Base-by-base conservation (phyloP, 2,113 vertebrate species). In the Trichechus manatus region DNA sequence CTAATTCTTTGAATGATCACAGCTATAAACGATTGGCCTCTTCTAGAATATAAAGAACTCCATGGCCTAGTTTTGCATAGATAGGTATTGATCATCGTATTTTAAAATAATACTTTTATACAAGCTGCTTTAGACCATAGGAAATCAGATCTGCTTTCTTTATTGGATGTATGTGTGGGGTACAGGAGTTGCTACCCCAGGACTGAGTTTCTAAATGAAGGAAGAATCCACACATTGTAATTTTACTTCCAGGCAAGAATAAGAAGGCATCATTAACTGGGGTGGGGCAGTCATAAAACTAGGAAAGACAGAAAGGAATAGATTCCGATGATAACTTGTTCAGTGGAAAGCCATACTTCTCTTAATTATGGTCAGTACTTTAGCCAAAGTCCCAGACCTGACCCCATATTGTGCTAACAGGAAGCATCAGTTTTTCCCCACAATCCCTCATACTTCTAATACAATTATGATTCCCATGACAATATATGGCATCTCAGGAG, bases 391-490 rank as follows among this genome's bases (percentile, higher is more conserved):
- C 36, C 85, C 47, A 64, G 44, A 33, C 29, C 74, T 91, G 68
- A 93, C 4, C 31, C 25, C 20, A 27, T 47, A 36, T 44, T 22
- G 29, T 19, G 25, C 23, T 25, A 87, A 93, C 25, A 81, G 44
- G 42, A 79, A 74, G 53, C n/a, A 95, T 47, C 5, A 33, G 42
- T 74, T 77, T 94, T 68, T 47, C 33, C 31, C n/a, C 72, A 56
- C 29, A 72, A 50, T 89, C 39, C 15, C 50, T 81, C n/a, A 82
- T 39, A 36, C 59, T 77, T 90, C 72, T 72, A 84, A 86, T 44
- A 87, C 84, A 96, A 90, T 81, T 33, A 92, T 79, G 29, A 22
- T 82, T 87, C 42, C 59, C 81, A 75, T 74, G 53, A 61, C 72
- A 97, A 87, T 33, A 87, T n/a, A 92, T 61, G 39, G 5, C 47